Percentiles rank a stretch among this genome's conserved stretches.
These are phyloP conservation scores for Alectoris magna DNA, from an alignment of 2,797 vertebrate genomes.

Conservation along the genomic window DNA sequence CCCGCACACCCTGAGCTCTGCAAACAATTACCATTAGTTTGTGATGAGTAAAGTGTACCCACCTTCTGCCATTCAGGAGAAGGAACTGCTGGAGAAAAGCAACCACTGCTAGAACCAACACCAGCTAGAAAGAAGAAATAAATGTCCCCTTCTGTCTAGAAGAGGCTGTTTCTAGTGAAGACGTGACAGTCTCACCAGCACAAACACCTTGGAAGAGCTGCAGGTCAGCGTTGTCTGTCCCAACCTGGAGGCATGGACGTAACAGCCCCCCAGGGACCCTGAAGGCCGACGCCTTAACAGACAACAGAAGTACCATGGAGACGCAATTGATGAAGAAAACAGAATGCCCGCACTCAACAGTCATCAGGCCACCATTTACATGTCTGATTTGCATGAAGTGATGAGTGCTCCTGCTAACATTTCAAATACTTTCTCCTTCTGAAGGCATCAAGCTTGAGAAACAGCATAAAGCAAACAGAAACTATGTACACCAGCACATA, in stretches of 20 bases:
- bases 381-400: neutral
- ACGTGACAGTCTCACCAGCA: neutral
- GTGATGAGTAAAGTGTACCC: neutral
- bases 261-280: neutral
- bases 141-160: neutral
- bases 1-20: accelerated
- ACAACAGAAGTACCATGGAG: neutral
- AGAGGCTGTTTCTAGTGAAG: neutral
- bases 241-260: neutral
- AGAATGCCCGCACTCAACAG: accelerated
- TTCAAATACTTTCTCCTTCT: neutral
- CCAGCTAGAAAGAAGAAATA: neutral
- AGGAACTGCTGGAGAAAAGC: neutral
- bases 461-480: neutral
- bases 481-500: neutral
- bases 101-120: neutral
- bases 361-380: neutral
- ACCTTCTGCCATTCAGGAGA: neutral
- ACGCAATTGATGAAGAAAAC: neutral
- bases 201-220: neutral
- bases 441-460: neutral
- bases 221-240: neutral
- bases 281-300: neutral
- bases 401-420: accelerated
- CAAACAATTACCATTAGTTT: neutral